phyloP scores from a whole-genome alignment of 2,113 vertebrate species.

The Paracyprichromis sp. region DNA sequence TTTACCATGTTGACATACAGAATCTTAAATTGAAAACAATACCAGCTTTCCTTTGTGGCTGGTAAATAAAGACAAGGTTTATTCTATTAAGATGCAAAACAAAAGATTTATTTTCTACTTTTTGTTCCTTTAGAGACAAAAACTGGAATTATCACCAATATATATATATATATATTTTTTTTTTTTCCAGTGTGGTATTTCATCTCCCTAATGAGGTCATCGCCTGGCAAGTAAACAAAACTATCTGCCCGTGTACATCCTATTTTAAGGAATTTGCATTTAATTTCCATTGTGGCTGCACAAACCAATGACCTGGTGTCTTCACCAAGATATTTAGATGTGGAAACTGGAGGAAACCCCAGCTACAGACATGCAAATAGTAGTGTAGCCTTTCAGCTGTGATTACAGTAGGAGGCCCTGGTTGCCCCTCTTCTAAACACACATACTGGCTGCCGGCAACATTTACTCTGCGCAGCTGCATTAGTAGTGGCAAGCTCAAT shows the following conservation, averaged over 20 bases:
- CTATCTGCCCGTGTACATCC: background rate
- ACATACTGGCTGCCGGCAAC: slow-evolving; percentile 19
- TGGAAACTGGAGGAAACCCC: slow-evolving; percentile 16
- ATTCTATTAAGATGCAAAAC: background rate
- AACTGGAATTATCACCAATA: background rate
- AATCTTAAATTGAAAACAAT: background rate
- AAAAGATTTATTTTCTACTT: background rate
- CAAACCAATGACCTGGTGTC: background rate
- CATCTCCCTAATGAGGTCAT: background rate
- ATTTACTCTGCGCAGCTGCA: slow-evolving; percentile 45
- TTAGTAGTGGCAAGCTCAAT: slow-evolving; percentile 56
- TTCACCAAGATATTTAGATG: slow-evolving; percentile 7
- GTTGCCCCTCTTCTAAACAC: slow-evolving; percentile 17
- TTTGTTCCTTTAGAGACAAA: background rate
- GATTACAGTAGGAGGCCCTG: slow-evolving; percentile 36
- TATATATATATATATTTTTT: background rate
- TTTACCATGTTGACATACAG: background rate
- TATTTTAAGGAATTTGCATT: slow-evolving; percentile 12
- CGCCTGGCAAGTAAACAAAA: background rate
- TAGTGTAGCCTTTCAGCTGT: slow-evolving; percentile 38
- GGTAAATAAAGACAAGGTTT: background rate
- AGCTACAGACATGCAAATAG: slow-evolving; percentile 52
- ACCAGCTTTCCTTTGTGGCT: background rate
- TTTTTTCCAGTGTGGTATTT: background rate
- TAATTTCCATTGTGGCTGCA: slow-evolving; percentile 8